Base-by-base conservation (phyloP, 2,888 invertebrate species). In the Tiphia femorata region DNA sequence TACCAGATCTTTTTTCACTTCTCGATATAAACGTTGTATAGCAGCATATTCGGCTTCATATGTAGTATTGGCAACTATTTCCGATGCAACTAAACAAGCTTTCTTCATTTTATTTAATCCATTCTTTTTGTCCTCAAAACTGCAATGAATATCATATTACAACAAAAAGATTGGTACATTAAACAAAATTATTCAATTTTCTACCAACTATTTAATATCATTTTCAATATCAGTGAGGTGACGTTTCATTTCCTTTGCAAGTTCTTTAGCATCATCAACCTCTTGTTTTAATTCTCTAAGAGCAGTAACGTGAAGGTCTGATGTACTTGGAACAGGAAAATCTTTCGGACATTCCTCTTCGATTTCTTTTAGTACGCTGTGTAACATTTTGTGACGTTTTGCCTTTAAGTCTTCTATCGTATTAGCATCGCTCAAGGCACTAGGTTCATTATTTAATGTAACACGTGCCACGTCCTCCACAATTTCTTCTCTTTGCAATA, bases 1-100 rank as follows among this genome's bases (percentile, higher is more conserved):
- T 64, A 81, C 81, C 67, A 81, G 70, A 62, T 81, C 79, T 0
- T 12, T 12, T 56, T 76, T 81, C 0, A 67, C 62, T 23, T 46
- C 10, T 4, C 50, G 12, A 53, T 80, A 80, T 16, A 80, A 27
- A 2, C 23, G 23, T 43, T 66, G 73, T 0, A 63, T 40, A 3
- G 62, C 17, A 1, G 7, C 12, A n/a, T 63, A 25, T 63, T 80
- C 78, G 14, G 57, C 50, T 2, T 49, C 44, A 14, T 73, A 73
- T 0, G 67, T 68, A 19, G 51, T 59, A 35, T 57, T 54, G 0
- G 44, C 58, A 12, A 64, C 57, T 44, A 58, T 67, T 16, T 75
- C 58, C 2, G 53, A 40, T 2, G 61, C 54, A 10, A 33, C 57
- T 7, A 72, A 53, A 46, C 62, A 73, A 23, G 70, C 68, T 17